Percentiles rank a stretch among this genome's conserved stretches.
phyloP scores from a whole-genome alignment of 2,113 vertebrate genomes.

The Salvelinus alpinus region DNA sequence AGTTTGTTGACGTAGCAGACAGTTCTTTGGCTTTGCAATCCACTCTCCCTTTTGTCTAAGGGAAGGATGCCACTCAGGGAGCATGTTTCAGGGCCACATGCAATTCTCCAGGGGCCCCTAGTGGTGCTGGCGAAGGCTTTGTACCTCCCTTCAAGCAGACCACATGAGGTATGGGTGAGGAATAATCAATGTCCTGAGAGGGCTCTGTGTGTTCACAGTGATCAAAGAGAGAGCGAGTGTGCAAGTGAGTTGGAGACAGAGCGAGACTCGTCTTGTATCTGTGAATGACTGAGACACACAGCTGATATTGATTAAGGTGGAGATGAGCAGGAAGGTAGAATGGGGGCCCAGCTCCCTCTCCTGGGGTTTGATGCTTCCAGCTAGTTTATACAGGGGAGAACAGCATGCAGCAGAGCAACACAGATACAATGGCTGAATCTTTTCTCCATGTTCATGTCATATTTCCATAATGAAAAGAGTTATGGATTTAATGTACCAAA shows the following conservation, averaged over 20 bases:
- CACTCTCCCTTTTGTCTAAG: constrained; percentile 8
- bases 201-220: constrained; percentile 36
- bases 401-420: constrained; percentile 16
- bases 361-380: constrained; percentile 30
- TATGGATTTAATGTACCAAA: no score
- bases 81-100: constrained; percentile 27
- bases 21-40: background rate
- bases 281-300: constrained; percentile 24
- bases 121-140: constrained; percentile 20
- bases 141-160: constrained; percentile 34
- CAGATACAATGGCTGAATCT: constrained; percentile 21
- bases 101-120: constrained; percentile 25
- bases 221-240: constrained; percentile 58
- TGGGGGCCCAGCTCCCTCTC: constrained; percentile 19
- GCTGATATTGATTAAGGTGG: constrained; percentile 60
- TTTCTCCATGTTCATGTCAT: background rate
- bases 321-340: constrained; percentile 37
- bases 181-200: constrained; percentile 57
- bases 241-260: constrained; percentile 30
- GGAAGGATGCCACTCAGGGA: constrained; percentile 13
- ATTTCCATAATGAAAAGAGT: no score
- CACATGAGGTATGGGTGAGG: constrained; percentile 38
- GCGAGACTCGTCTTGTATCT: constrained; percentile 58
- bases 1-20: no score
- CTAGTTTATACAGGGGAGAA: constrained; percentile 44